Evolutionary conservation across 2,888 invertebrate genomes (phyloP).

Genomic region (Caenorhabditis macrosperma): DNA sequence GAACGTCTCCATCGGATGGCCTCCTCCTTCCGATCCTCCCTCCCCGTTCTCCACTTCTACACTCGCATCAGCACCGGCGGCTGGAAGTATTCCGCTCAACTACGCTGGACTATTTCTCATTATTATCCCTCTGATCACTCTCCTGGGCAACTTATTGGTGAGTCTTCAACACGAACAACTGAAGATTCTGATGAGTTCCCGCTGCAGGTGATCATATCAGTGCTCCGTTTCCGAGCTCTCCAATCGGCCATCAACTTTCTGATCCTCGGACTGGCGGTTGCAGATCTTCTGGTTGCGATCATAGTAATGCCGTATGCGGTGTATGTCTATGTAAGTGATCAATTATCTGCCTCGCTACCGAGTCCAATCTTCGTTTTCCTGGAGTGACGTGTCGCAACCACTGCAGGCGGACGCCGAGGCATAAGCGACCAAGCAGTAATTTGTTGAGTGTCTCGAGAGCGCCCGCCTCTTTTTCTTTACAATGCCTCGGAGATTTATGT

Average conservation of each 20-base stretch:
- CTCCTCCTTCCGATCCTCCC: conserved; percentile 24
- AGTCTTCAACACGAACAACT: conserved; percentile 2
- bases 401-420: conserved; percentile 7
- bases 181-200: not conserved
- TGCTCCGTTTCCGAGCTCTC: conserved; percentile 82
- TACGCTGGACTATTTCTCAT: conserved; percentile 69
- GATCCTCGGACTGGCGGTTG: conserved; percentile 88
- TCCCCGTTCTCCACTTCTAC: not conserved
- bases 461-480: not conserved
- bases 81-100: conserved; percentile 45
- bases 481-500: conserved; percentile 24
- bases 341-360: conserved; percentile 25
- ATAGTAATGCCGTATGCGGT: conserved; percentile 80
- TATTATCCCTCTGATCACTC: conserved; percentile 74
- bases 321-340: conserved; percentile 77
- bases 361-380: conserved; percentile 43
- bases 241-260: conserved; percentile 99
- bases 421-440: conserved; percentile 50
- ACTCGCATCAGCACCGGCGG: conserved; percentile 7
- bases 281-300: conserved; percentile 78
- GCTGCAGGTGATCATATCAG: conserved; percentile 73
- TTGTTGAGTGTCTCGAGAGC: conserved; percentile 46
- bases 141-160: conserved; percentile 77
- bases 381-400: conserved; percentile 39
- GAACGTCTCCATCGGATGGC: conserved; percentile 55